phyloP scores from a whole-genome alignment of 2,113 vertebrate genomes.

The Eublepharis macularius region DNA sequence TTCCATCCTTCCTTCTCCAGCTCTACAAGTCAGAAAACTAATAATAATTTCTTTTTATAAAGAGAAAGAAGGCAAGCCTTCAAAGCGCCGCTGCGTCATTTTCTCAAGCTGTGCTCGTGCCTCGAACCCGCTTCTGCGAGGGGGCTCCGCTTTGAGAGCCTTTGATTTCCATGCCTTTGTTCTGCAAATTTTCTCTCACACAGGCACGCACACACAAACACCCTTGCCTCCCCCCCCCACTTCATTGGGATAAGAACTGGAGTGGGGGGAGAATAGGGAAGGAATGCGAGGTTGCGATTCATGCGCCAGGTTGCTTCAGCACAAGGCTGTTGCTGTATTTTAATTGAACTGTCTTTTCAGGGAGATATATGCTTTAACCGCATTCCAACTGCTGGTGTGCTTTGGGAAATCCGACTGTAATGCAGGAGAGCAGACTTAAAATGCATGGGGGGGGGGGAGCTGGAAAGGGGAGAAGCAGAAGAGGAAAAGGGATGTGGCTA shows the following conservation, averaged over 20 bases:
- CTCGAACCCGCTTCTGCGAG: constrained; percentile 23
- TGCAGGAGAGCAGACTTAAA: constrained; percentile 10
- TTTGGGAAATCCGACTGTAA: constrained; percentile 32
- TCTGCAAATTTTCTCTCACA: constrained; percentile 56
- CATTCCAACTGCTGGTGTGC: constrained; percentile 26
- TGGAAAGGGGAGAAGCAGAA: not conserved
- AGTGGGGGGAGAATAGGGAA: not conserved
- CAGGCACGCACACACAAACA: not conserved
- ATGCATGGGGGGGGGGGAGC: constrained; percentile 5
- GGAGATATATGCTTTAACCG: constrained; percentile 40
- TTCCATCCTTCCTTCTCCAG: fast-evolving
- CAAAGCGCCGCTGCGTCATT: constrained; percentile 33
- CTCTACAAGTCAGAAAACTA: constrained; percentile 61
- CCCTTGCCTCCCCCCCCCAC: fast-evolving
- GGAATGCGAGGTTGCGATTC: not conserved
- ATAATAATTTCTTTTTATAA: constrained; percentile 68
- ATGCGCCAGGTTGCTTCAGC: not conserved
- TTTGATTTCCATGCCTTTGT: constrained; percentile 30
- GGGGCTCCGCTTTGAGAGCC: constrained; percentile 30
- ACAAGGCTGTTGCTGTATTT: constrained; percentile 25
- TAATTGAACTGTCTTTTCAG: constrained; percentile 58
- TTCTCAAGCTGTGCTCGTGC: constrained; percentile 9
- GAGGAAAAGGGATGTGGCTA: not conserved
- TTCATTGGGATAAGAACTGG: constrained; percentile 11
- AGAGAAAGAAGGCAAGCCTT: constrained; percentile 18